These are phyloP conservation scores for Schizopygopsis malacanthus DNA, from an alignment of 2,797 vertebrate species.

Conservation along the genomic window DNA sequence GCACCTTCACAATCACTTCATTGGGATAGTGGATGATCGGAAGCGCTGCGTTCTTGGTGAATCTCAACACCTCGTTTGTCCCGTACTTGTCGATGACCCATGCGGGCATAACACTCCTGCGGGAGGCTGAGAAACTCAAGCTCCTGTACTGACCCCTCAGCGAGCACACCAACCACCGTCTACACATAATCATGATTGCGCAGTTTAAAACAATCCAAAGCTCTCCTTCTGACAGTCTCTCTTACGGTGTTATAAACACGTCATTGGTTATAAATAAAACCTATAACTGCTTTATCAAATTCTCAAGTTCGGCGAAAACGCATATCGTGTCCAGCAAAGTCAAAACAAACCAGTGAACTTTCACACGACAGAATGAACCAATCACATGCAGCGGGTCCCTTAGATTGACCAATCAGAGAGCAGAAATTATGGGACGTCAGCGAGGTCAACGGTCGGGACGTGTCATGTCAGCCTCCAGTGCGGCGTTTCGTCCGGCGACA, in stretches of 20 bases:
- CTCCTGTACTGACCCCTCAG: constrained; percentile 51
- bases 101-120: constrained; percentile 84
- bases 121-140: constrained; percentile 70
- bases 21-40: constrained; percentile 90
- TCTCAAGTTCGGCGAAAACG: background rate
- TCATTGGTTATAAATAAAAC: background rate
- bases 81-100: constrained; percentile 96
- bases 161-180: constrained; percentile 44
- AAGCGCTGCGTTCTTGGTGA: constrained; percentile 83
- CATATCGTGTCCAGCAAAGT: constrained; percentile 9
- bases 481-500: constrained; percentile 49
- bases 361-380: constrained; percentile 12
- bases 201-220: background rate
- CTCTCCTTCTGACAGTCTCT: background rate
- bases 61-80: constrained; percentile 86
- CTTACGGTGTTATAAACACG: background rate
- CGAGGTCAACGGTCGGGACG: background rate
- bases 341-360: constrained; percentile 32
- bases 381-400: background rate
- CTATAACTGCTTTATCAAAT: background rate
- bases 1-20: constrained; percentile 92
- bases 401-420: constrained; percentile 68
- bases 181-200: constrained; percentile 42
- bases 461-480: constrained; percentile 83
- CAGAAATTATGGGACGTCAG: constrained; percentile 61